phyloP scores from a whole-genome alignment of 2,888 invertebrate genomes.

The Lepetodrilus schrolli region DNA sequence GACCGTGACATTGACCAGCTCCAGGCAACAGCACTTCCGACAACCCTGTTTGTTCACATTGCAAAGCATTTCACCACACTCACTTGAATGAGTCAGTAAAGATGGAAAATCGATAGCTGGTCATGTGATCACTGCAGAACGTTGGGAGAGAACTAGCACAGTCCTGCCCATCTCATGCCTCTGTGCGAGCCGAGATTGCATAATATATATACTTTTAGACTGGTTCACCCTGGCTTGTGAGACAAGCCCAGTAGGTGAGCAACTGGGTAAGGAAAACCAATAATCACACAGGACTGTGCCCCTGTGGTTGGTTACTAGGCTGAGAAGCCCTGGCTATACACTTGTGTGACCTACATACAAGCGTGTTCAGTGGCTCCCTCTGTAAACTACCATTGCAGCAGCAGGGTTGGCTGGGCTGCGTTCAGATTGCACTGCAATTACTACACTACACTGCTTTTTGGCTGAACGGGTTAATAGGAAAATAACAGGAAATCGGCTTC shows the following conservation, averaged over 20 bases:
- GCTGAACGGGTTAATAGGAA: too few relatives aligned
- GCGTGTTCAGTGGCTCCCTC: background rate
- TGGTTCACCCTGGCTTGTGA: background rate
- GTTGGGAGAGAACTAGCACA: background rate
- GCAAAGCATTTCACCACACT: background rate
- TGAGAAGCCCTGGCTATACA: too few relatives aligned
- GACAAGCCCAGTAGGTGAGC: background rate
- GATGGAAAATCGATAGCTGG: conserved; percentile 1
- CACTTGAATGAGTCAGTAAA: conserved; percentile 21
- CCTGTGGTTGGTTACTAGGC: too few relatives aligned
- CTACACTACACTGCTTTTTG: too few relatives aligned
- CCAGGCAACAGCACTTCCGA: conserved; percentile 26
- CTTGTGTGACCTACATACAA: background rate
- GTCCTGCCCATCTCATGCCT: background rate
- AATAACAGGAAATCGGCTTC: background rate
- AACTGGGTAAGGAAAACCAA: background rate
- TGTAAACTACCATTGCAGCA: too few relatives aligned
- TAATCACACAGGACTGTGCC: too few relatives aligned
- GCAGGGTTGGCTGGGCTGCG: too few relatives aligned
- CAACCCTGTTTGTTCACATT: conserved; percentile 15
- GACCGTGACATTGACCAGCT: conserved; percentile 38
- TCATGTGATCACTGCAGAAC: background rate
- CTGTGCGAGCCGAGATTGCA: background rate
- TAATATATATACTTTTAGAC: too few relatives aligned
- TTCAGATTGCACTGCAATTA: too few relatives aligned